These are phyloP conservation scores for Hoplodrina ambigua DNA, from an alignment of 2,888 invertebrate species.

Conservation along the genomic window DNA sequence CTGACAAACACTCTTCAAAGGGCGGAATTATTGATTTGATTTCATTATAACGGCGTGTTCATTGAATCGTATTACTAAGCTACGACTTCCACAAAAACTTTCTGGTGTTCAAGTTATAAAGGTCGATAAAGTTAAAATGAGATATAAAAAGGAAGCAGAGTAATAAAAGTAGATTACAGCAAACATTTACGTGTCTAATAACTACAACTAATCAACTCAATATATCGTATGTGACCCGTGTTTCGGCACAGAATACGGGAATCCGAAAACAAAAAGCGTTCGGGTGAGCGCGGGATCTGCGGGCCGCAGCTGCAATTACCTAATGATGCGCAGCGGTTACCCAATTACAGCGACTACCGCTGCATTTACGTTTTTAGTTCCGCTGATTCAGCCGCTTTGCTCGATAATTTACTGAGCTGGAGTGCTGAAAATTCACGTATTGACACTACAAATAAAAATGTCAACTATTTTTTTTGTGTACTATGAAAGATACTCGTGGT, in stretches of 20 bases:
- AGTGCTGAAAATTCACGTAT: conserved; percentile 63
- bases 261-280: conserved; percentile 62
- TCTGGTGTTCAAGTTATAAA: background rate
- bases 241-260: conserved; percentile 53
- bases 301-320: conserved; percentile 86
- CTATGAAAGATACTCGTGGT: background rate
- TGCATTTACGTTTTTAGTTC: conserved; percentile 84
- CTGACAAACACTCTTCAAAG: conserved; percentile 24
- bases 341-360: conserved; percentile 82
- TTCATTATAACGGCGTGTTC: conserved; percentile 18
- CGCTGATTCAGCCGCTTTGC: conserved; percentile 75
- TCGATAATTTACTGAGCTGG: conserved; percentile 73
- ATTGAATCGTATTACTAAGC: conserved; percentile 24
- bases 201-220: conserved; percentile 53
- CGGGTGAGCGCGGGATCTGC: conserved; percentile 57
- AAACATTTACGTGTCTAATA: conserved; percentile 40
- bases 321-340: conserved; percentile 87
- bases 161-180: conserved; percentile 24
- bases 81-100: conserved; percentile 3
- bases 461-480: conserved; percentile 20
- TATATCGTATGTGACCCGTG: conserved; percentile 56
- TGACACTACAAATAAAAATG: conserved; percentile 47
- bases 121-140: conserved; percentile 22
- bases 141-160: conserved; percentile 3
- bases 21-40: conserved; percentile 33